Percentiles rank a stretch among this genome's conserved stretches.
Evolutionary conservation across 2,888 invertebrate genomes (phyloP).

Genomic region (Nebria brevicollis): DNA sequence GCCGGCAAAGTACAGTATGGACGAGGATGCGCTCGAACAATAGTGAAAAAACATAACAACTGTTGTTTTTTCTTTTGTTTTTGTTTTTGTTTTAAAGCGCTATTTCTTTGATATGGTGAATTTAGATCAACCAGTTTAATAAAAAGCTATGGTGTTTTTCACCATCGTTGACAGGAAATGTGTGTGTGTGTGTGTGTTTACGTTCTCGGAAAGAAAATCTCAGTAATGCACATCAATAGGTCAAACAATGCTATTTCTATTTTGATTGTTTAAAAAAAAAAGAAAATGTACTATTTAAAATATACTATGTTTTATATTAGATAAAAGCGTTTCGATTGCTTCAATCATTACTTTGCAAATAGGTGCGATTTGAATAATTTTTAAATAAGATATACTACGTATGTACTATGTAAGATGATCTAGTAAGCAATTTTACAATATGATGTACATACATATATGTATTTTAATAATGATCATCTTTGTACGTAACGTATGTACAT

Average conservation of each 20-base stretch:
- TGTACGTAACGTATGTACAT: no score
- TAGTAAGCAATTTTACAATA: no score
- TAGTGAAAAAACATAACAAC: background rate
- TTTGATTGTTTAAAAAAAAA: no score
- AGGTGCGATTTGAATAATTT: slow-evolving; percentile 24
- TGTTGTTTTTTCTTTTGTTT: background rate
- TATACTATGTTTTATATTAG: no score
- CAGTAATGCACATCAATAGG: slow-evolving; percentile 16
- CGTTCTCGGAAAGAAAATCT: slow-evolving; percentile 39
- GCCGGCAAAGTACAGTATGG: background rate
- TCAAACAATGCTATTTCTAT: slow-evolving; percentile 15
- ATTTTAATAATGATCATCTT: no score
- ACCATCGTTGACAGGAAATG: slow-evolving; percentile 28
- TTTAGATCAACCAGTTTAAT: slow-evolving; percentile 35
- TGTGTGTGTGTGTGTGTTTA: slow-evolving; percentile 23
- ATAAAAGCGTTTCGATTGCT: no score
- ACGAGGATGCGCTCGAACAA: background rate
- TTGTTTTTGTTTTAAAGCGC: slow-evolving; percentile 15
- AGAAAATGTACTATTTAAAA: no score
- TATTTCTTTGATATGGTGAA: slow-evolving; percentile 39
- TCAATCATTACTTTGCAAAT: background rate
- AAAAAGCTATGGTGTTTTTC: slow-evolving; percentile 10
- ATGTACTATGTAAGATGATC: no score
- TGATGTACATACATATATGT: no score
- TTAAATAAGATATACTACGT: slow-evolving; percentile 27